Base-by-base conservation (phyloP, 1,140 invertebrate genomes). In the Vollenhovia emeryi region DNA sequence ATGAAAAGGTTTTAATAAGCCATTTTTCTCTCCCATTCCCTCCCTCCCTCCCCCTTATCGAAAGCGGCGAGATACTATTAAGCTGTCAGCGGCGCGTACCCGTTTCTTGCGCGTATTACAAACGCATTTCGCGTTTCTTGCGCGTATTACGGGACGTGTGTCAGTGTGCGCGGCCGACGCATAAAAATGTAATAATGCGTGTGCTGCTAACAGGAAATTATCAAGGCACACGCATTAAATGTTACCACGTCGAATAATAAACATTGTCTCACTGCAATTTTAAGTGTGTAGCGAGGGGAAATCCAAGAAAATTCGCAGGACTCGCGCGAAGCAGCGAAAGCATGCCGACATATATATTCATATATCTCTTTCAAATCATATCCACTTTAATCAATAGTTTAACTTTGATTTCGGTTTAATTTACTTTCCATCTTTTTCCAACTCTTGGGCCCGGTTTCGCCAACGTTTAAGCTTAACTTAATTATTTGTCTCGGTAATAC, bases 1-100 rank as follows among this genome's bases (percentile, higher is more conserved):
- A 76, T 36, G 40, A 76, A 62, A 76, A 76, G 55, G n/a, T 62
- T 76, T 71, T 76, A 76, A 76, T 76, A 76, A 76, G 24, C 27
- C 27, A 76, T 76, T 76, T 76, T 33, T 76, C 55, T 62, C 5
- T 71, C 45, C 21, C 48, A 9, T 15, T 27, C n/a, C 18, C 40
- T 45, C n/a, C 50, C 43, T 50, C 33, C 6, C n/a, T 62, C 40
- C 48, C 55, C 62, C 36, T 76, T 33, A 76, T 76, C 40, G 43
- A 62, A 76, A 76, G 57, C 27, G 18, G 27, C 33, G 33, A 11
- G 36, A 62, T 62, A 60, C 74, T 62, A 62, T 76, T 76, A 76
- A 76, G 11, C 40, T 62, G 57, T 76, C 74, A 62, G 74, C 6
- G 40, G 11, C 15, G 40, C 1, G 57, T 24, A 43, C 40, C 43